Base-by-base conservation (phyloP, 2,113 vertebrate species). In the Arenaria interpres region DNA sequence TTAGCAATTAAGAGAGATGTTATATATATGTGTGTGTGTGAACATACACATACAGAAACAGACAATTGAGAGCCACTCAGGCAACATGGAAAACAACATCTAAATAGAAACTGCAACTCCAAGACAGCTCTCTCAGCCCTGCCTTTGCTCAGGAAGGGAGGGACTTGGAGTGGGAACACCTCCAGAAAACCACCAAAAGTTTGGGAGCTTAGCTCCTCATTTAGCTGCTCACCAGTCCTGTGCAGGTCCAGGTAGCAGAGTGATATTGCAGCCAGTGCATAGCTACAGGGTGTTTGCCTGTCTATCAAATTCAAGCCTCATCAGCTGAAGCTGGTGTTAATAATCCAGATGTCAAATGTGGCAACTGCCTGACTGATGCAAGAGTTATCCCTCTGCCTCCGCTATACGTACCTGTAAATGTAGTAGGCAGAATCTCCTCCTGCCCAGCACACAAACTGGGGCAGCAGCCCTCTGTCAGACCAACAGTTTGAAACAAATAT, bases 21-120 rank as follows among this genome's bases (percentile, higher is more conserved):
- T 46, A 51, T 25, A 0, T 35, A 46, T 25, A 0, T 35, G 0
- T 17, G 12, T 41, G 12, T 23, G 6, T 14, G 4, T 45, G 45
- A 46, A 18, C 12, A 25, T 10, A 24, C 12, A 27, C 16, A 43
- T 6, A 33, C 14, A 50, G 48, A 50, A 50, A 16, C 7, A 5
- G 13, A 11, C 21, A 60, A 60, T 1, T 30, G 15, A 41, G 5
- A 25, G 7, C 35, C 46, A 39, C 14, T 28, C 79, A 37, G 43
- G 14, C 17, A 59, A 48, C 30, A 25, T 14, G 7, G 35, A 51
- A 85, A 35, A 67, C 4, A 67, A 37, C 7, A 45, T 18, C 56
- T 54, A 25, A 60, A 69, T 53, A 50, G 60, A 84, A 60, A 4
- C 6, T 35, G 4, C 8, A 66, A 25, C 23, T 75, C 11, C 11